These are phyloP conservation scores for Hirtodrosophila cameraria DNA, from an alignment of 2,888 invertebrate species.

Conservation along the genomic window DNA sequence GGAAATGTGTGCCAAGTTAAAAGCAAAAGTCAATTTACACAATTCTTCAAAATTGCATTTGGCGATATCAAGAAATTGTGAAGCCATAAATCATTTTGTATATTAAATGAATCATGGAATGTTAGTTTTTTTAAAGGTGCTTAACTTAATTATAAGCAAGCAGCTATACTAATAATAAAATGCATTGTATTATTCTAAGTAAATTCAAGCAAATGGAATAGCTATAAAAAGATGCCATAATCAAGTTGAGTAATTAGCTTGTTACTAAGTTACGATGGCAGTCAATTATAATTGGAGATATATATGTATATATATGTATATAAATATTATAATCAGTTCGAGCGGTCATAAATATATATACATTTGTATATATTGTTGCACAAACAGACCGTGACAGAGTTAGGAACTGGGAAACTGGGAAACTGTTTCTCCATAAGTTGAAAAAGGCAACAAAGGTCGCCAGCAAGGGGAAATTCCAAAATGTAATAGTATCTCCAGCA, in stretches of 20 bases:
- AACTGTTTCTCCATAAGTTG: not conserved
- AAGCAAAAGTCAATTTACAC: slow-evolving; percentile 61
- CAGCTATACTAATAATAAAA: slow-evolving; percentile 1
- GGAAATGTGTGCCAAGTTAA: slow-evolving; percentile 54
- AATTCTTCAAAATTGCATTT: slow-evolving; percentile 44
- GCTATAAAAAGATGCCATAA: slow-evolving; percentile 22
- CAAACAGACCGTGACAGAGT: slow-evolving; percentile 34
- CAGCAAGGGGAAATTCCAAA: slow-evolving; percentile 31
- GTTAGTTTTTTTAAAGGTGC: not conserved
- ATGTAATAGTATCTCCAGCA: slow-evolving; percentile 3
- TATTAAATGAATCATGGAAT: slow-evolving; percentile 19
- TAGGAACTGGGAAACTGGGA: not conserved
- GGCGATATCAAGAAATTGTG: slow-evolving; percentile 16
- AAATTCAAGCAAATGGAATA: not conserved
- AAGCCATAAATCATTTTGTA: slow-evolving; percentile 41
- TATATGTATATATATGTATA: no score
- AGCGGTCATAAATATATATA: no score
- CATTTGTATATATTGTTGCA: not conserved
- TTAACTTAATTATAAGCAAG: not conserved
- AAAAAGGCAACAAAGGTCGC: slow-evolving; percentile 30
- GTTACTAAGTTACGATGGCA: slow-evolving; percentile 7
- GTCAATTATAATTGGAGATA: no score
- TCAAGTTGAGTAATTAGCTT: slow-evolving; percentile 41
- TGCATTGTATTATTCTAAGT: slow-evolving; percentile 9
- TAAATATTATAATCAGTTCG: no score